Evolutionary conservation across 2,888 invertebrate genomes (phyloP), one percentile per base, ranked within the genome.

Genomic region (Hyposoter didymator): DNA sequence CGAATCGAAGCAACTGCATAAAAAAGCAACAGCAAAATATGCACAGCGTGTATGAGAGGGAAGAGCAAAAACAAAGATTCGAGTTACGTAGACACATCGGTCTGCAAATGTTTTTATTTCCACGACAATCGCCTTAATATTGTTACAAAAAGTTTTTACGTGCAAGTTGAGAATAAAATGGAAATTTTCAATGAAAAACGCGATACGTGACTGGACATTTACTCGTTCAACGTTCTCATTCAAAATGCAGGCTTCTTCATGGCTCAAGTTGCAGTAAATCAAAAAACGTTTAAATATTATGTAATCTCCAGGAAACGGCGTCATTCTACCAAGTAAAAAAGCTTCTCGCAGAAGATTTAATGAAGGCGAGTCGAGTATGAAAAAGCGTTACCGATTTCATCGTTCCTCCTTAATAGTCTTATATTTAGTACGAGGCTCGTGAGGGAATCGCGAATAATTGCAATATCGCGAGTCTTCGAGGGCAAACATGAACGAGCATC

Each of bases 1-100:
- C 49, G 82, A 82, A 82, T 80, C 80, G 75, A 39, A 39, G 8
- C 59, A 80, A 85, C 62, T 47, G 45, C 19, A 70, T 79, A 75
- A 75, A 82, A 85, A 85, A 49, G 39, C 39, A 75, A 55, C 49
- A 35, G 32, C 19, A 45, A 69, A 47, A 47, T 8, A n/a, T 17
- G 19, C n/a, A 39, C 2, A 17, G 4, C 45, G n/a, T 6, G 35
- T 35, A 6, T 22, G 17, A 4, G 32, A 2, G 22, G n/a, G n/a
- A 64, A 45, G 14, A 43, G 59, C 12, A 62, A 43, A 43, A 10
- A 35, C 39, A 59, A 22, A 10, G 59, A 55, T 64, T 28, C 52
- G 52, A 43, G 35, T 39, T 72, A 32, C 55, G 22, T 19, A 19
- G 22, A 55, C 22, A 55, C 39, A 1, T 8, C 10, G 39, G 39